Conservation (phyloP, 1,140 invertebrate genomes). For the Adoxophyes honmai region DNA sequence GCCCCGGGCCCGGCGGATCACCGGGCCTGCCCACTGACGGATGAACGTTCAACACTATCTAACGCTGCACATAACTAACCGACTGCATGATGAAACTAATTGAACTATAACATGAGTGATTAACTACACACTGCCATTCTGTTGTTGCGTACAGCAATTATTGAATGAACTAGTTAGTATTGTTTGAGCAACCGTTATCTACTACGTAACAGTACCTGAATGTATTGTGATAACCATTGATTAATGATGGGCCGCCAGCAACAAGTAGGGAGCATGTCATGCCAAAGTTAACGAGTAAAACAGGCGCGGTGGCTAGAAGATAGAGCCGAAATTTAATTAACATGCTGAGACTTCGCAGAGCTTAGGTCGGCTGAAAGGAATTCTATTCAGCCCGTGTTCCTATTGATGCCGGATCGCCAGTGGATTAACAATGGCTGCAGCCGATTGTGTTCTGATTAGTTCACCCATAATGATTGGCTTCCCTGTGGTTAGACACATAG, state of each 20-base stretch:
- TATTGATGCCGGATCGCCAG: background rate
- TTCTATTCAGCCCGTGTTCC: conserved; percentile 1
- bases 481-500: background rate
- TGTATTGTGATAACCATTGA: conserved; percentile 1
- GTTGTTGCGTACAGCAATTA: conserved; percentile 18
- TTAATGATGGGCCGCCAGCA: background rate
- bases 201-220: conserved; percentile 3
- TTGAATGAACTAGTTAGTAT: conserved; percentile 10
- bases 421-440: conserved; percentile 8
- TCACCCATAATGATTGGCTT: background rate
- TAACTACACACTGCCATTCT: conserved; percentile 23
- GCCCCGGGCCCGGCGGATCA: conserved; percentile 18
- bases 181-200: background rate
- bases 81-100: conserved; percentile 33
- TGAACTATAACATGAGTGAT: conserved; percentile 33
- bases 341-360: background rate
- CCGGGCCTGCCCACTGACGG: conserved; percentile 34
- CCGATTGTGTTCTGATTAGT: background rate
- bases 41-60: conserved; percentile 26
- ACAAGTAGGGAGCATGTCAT: background rate
- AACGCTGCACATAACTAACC: conserved; percentile 1
- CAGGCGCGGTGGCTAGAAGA: background rate
- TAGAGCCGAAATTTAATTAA: background rate
- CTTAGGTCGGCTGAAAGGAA: conserved; percentile 1
- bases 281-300: background rate